Evolutionary conservation across 2,888 invertebrate genomes (phyloP).

Genomic region (Brachylomia viminalis): DNA sequence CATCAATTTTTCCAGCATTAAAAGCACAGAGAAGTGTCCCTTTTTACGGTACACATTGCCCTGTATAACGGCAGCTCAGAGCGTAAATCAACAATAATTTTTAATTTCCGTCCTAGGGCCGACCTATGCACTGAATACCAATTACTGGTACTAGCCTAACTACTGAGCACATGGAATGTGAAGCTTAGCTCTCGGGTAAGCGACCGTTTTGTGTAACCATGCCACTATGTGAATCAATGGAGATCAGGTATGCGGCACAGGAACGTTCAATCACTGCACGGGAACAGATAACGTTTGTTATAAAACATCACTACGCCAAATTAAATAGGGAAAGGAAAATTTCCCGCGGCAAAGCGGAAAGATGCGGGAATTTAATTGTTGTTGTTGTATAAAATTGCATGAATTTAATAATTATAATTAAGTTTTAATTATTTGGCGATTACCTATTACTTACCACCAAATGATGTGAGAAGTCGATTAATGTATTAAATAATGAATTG

Average conservation of each 20-base stretch:
- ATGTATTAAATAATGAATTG: background rate
- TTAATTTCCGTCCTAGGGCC: slow-evolving; percentile 83
- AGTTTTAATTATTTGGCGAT: background rate
- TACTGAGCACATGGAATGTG: slow-evolving; percentile 83
- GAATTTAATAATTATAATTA: background rate
- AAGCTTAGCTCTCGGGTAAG: slow-evolving; percentile 70
- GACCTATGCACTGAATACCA: slow-evolving; percentile 86
- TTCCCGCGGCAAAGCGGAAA: background rate
- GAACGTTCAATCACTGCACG: slow-evolving; percentile 67
- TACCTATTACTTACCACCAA: background rate
- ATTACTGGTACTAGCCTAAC: slow-evolving; percentile 81
- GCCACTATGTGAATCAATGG: slow-evolving; percentile 67
- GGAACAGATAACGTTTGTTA: slow-evolving; percentile 58
- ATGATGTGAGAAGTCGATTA: background rate
- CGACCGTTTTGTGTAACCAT: slow-evolving; percentile 72
- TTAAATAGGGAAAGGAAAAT: slow-evolving; percentile 23
- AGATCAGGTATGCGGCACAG: slow-evolving; percentile 65
- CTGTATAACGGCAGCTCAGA: slow-evolving; percentile 34
- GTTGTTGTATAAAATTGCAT: background rate
- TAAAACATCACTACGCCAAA: slow-evolving; percentile 43
- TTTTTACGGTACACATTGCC: background rate
- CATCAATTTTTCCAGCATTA: background rate
- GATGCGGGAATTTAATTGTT: background rate
- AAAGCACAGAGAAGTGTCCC: background rate
- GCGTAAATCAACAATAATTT: slow-evolving; percentile 82